Conservation (phyloP, 2,888 invertebrate species). For the Drosophila demipolita region DNA sequence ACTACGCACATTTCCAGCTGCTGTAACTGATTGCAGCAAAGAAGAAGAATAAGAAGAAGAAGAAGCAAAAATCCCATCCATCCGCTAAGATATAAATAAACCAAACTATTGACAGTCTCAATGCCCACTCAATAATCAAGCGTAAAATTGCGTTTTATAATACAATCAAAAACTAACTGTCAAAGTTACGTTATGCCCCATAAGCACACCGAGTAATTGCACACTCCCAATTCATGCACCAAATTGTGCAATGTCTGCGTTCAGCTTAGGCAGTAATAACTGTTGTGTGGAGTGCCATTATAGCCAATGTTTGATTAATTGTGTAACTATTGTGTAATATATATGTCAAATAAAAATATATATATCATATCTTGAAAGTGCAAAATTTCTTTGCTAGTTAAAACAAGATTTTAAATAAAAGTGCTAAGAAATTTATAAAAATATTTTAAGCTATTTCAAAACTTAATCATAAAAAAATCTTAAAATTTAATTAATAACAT, state of each 20-base stretch:
- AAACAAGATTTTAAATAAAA: too few relatives aligned
- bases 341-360: too few relatives aligned
- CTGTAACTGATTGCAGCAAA: conserved; percentile 8
- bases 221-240: conserved; percentile 3
- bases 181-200: conserved; percentile 5
- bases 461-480: too few relatives aligned
- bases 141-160: conserved; percentile 23
- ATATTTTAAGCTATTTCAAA: too few relatives aligned
- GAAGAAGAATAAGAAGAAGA: not conserved
- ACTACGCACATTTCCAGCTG: conserved; percentile 51
- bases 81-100: conserved; percentile 10
- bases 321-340: too few relatives aligned
- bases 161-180: conserved; percentile 23
- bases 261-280: not conserved
- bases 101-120: conserved; percentile 26
- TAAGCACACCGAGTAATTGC: conserved; percentile 1
- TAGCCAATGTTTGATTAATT: not conserved
- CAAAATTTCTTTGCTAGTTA: too few relatives aligned
- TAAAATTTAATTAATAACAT: not conserved
- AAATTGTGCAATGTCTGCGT: conserved; percentile 2
- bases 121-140: conserved; percentile 28
- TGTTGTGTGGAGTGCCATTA: not conserved
- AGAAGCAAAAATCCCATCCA: not conserved
- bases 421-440: too few relatives aligned
- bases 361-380: too few relatives aligned